phyloP scores from a whole-genome alignment of 2,888 invertebrate species.

The Lypha dubia region DNA sequence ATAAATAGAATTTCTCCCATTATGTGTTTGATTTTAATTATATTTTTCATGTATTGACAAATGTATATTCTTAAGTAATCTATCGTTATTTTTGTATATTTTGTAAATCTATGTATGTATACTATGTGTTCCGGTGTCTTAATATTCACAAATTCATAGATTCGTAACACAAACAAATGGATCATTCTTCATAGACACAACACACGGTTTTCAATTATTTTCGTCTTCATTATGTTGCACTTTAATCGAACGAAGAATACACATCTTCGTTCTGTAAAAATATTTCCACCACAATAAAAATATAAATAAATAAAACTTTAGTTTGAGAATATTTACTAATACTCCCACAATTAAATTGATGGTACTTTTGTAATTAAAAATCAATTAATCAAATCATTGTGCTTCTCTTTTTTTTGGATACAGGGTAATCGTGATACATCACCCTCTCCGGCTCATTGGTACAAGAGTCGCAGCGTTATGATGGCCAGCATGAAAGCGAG shows the following conservation, averaged over 20 bases:
- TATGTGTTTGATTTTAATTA: no score
- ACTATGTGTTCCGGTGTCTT: background rate
- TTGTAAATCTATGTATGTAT: no score
- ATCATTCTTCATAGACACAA: background rate
- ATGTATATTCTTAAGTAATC: no score
- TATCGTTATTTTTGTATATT: background rate
- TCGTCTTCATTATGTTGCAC: slow-evolving; percentile 40
- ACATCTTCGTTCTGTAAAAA: slow-evolving; percentile 8
- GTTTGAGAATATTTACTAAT: slow-evolving; percentile 11
- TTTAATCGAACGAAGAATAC: slow-evolving; percentile 6
- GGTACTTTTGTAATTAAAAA: background rate
- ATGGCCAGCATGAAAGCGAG: slow-evolving; percentile 95
- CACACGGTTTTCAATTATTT: background rate
- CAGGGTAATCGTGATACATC: slow-evolving; percentile 83
- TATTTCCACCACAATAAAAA: background rate
- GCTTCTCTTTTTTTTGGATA: slow-evolving; percentile 26
- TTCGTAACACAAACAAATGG: background rate
- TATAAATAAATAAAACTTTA: slow-evolving; percentile 13
- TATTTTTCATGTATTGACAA: no score
- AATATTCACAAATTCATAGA: slow-evolving; percentile 29
- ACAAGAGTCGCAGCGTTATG: slow-evolving; percentile 92
- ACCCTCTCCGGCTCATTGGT: slow-evolving; percentile 89
- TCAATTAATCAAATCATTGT: slow-evolving; percentile 31
- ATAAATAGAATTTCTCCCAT: no score
- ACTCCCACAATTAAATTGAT: background rate